Conservation (phyloP, 2,888 invertebrate genomes). For the Apamea anceps region DNA sequence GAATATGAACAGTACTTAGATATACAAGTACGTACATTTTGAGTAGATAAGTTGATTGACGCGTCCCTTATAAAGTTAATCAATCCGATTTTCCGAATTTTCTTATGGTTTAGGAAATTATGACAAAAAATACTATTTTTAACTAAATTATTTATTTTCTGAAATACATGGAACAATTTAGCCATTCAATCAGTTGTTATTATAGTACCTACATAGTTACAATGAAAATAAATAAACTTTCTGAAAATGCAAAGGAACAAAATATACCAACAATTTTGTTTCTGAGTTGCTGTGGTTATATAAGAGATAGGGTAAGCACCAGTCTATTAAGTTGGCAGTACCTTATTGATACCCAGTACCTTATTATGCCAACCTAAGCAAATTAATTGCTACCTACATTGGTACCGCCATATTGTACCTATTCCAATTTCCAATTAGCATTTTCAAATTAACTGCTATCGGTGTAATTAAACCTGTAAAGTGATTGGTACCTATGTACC, state of each 20-base stretch:
- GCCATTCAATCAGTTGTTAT: background rate
- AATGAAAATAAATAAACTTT: background rate
- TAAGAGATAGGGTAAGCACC: background rate
- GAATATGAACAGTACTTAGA: background rate
- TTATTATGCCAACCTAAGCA: background rate
- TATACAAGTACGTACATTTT: background rate
- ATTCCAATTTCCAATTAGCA: constrained; percentile 34
- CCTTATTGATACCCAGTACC: background rate
- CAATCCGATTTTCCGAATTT: background rate
- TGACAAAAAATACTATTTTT: background rate
- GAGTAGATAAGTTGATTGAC: background rate
- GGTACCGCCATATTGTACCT: constrained; percentile 24
- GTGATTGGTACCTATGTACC: constrained; percentile 1
- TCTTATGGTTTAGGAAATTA: too few relatives aligned
- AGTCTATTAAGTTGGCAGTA: background rate
- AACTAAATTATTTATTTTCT: background rate
- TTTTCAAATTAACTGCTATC: constrained; percentile 45
- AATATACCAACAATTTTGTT: background rate
- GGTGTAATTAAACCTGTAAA: constrained; percentile 40
- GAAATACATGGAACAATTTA: background rate
- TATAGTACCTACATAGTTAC: background rate
- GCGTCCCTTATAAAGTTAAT: background rate
- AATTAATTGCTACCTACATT: constrained; percentile 15
- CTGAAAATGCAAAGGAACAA: background rate
- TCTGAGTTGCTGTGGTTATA: too few relatives aligned